Conservation (phyloP, 92 coral and sea anemone species). For the Zoanthus solanderi region DNA sequence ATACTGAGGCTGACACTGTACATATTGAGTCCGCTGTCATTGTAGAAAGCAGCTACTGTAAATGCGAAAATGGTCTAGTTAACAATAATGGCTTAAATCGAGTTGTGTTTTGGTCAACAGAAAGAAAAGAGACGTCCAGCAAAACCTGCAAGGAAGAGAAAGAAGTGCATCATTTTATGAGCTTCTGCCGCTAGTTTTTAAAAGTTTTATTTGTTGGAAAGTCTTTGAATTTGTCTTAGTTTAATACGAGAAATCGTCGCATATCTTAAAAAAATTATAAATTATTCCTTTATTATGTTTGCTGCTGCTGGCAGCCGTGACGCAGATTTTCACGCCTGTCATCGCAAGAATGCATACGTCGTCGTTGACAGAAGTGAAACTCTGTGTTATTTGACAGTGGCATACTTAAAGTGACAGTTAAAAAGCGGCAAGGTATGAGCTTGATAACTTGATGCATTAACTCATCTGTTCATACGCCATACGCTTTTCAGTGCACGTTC, state of each 20-base stretch:
- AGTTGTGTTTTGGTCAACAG: conserved; percentile 62
- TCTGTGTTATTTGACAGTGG: neutral
- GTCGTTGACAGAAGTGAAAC: neutral
- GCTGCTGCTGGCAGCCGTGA: neutral
- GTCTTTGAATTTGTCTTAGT: neutral
- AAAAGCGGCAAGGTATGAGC: neutral
- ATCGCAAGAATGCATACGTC: conserved; percentile 17
- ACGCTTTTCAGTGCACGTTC: neutral
- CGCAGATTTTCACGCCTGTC: conserved; percentile 18
- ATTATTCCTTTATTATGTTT: neutral
- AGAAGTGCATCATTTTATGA: conserved; percentile 90
- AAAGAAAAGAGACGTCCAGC: conserved; percentile 89
- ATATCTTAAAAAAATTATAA: neutral
- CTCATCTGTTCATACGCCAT: neutral
- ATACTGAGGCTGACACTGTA: too few relatives aligned
- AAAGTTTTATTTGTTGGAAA: neutral
- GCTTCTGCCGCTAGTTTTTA: conserved; percentile 14
- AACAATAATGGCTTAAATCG: neutral
- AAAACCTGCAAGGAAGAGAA: conserved; percentile 67
- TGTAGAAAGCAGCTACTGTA: too few relatives aligned
- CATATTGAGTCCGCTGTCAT: too few relatives aligned
- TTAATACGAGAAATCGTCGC: neutral
- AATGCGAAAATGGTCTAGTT: too few relatives aligned
- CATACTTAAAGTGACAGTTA: neutral
- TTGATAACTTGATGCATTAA: conserved; percentile 21